Evolutionary conservation across 2,888 invertebrate species (phyloP).

Genomic region (Parthenolecanium corni): DNA sequence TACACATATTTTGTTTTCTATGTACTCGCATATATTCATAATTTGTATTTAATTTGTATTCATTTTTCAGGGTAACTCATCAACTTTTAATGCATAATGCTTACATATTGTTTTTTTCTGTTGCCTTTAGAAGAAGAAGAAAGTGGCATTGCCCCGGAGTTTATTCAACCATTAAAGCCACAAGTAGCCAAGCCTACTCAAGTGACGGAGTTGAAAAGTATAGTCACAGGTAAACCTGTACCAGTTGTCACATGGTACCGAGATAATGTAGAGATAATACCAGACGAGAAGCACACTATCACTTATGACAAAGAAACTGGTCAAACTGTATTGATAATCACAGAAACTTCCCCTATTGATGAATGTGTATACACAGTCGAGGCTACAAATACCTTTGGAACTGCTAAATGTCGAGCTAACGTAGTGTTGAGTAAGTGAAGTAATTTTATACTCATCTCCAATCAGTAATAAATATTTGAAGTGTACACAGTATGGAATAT

Average conservation of each 20-base stretch:
- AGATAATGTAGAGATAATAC: conserved; percentile 49
- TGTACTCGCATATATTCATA: too few relatives aligned
- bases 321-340: conserved; percentile 50
- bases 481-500: too few relatives aligned
- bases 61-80: too few relatives aligned
- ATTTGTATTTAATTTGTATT: too few relatives aligned
- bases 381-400: conserved; percentile 61
- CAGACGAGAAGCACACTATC: conserved; percentile 46
- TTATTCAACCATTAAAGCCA: conserved; percentile 54
- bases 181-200: conserved; percentile 50
- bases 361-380: conserved; percentile 56
- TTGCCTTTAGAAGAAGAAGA: conserved; percentile 39
- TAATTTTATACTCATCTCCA: too few relatives aligned
- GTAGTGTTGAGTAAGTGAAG: conserved; percentile 46
- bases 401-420: conserved; percentile 61
- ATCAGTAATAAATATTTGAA: too few relatives aligned
- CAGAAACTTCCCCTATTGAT: conserved; percentile 53
- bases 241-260: conserved; percentile 62
- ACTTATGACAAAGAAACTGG: conserved; percentile 52
- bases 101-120: too few relatives aligned
- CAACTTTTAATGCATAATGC: too few relatives aligned
- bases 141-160: conserved; percentile 58
- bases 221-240: conserved; percentile 54
- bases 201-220: conserved; percentile 52
- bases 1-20: too few relatives aligned